phyloP scores from a whole-genome alignment of 2,888 invertebrate species.

The Drosophila mayaguana region DNA sequence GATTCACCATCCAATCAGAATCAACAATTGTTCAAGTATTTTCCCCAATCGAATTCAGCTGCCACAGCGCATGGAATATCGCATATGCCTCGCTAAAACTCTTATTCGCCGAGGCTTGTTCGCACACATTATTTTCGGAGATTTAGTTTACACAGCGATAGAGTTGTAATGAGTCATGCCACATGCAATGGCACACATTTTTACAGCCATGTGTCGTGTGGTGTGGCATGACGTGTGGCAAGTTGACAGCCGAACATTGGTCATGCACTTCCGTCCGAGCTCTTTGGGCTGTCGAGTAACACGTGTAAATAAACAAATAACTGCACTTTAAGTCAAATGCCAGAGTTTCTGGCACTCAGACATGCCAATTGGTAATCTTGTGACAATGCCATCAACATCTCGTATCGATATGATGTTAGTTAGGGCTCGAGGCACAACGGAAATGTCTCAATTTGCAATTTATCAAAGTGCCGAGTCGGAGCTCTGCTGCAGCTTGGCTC shows the following conservation, averaged over 20 bases:
- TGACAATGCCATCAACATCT: constrained; percentile 11
- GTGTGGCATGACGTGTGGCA: constrained; percentile 52
- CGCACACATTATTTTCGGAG: not conserved
- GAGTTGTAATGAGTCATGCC: constrained; percentile 34
- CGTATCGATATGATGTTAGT: constrained; percentile 12
- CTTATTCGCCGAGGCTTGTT: not conserved
- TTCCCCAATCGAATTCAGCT: not conserved
- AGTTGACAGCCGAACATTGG: constrained; percentile 43
- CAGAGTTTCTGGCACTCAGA: constrained; percentile 19
- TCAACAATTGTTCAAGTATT: not conserved
- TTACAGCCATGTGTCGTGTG: constrained; percentile 30
- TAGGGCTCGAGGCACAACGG: not conserved
- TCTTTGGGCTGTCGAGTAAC: constrained; percentile 33
- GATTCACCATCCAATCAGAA: too few relatives aligned
- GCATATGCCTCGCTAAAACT: not conserved
- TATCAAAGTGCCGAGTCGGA: constrained; percentile 35
- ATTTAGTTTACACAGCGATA: constrained; percentile 10
- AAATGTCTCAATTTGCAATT: constrained; percentile 41
- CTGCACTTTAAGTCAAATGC: not conserved
- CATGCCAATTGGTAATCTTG: constrained; percentile 48
- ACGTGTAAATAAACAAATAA: constrained; percentile 54
- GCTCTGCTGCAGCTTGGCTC: not conserved
- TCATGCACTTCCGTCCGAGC: constrained; percentile 62
- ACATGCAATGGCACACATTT: constrained; percentile 9
- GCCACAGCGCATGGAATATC: not conserved